These are phyloP conservation scores for Toxotes lorentzi DNA, from an alignment of 2,797 vertebrate species.

Conservation along the genomic window DNA sequence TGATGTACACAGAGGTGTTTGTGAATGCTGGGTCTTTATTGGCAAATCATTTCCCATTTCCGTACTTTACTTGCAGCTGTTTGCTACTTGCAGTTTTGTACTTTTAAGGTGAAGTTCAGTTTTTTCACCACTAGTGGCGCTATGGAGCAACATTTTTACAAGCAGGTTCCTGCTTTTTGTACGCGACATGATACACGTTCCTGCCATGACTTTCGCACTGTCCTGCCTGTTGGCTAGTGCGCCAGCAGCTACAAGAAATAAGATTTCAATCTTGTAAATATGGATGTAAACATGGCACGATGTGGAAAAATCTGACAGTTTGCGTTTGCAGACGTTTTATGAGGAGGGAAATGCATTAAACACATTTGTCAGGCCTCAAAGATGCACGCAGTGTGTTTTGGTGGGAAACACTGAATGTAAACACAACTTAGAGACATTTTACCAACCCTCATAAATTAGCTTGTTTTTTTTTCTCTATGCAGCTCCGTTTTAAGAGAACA, in stretches of 20 bases:
- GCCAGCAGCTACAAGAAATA: not conserved
- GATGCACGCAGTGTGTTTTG: not conserved
- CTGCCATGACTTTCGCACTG: not conserved
- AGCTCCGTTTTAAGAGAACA: not conserved
- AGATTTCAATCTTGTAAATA: not conserved
- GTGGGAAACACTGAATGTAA: not conserved
- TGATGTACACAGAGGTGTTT: slow-evolving; percentile 20
- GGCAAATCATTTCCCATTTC: not conserved
- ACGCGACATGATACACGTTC: not conserved
- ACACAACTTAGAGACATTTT: not conserved
- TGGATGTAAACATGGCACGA: not conserved
- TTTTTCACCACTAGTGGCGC: not conserved
- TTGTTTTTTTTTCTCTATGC: not conserved
- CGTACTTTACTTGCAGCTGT: not conserved
- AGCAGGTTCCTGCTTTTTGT: not conserved
- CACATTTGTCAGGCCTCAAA: not conserved
- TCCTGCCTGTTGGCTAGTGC: not conserved
- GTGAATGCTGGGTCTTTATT: not conserved
- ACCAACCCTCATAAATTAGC: not conserved
- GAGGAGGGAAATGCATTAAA: not conserved
- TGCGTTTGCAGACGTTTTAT: not conserved
- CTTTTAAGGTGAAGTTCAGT: not conserved
- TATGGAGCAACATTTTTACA: not conserved
- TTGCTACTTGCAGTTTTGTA: not conserved
- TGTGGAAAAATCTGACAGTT: too few relatives aligned